Evolutionary conservation across 1,140 invertebrate genomes (phyloP).

Genomic region (Trissolcus basalis): DNA sequence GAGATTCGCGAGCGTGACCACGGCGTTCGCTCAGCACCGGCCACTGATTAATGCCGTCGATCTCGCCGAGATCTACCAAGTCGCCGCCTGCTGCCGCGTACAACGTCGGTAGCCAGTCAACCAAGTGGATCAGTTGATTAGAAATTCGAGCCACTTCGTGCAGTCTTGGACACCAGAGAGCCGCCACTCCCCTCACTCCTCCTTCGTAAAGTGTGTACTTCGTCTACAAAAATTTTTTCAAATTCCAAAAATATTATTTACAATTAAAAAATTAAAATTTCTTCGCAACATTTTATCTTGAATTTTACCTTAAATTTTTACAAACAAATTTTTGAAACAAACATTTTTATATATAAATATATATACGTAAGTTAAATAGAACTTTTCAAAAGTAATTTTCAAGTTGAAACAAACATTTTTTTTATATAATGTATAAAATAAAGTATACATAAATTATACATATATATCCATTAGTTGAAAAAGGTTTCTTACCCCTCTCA

Average conservation of each 20-base stretch:
- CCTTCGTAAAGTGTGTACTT: conserved; percentile 85
- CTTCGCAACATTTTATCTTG: too few relatives aligned
- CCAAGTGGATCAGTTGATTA: conserved; percentile 80
- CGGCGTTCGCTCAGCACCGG: conserved; percentile 67
- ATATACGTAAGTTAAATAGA: too few relatives aligned
- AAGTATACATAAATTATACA: too few relatives aligned
- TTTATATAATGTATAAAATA: too few relatives aligned
- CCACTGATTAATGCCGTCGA: conserved; percentile 82
- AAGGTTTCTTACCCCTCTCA: conserved; percentile 78
- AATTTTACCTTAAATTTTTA: too few relatives aligned
- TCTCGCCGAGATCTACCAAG: conserved; percentile 67
- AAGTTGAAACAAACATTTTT: too few relatives aligned
- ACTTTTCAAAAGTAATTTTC: too few relatives aligned
- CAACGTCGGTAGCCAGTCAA: conserved; percentile 85
- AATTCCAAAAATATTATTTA: background rate
- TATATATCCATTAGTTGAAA: background rate
- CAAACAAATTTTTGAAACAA: too few relatives aligned
- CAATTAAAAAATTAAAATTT: too few relatives aligned
- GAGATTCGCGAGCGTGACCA: conserved; percentile 62
- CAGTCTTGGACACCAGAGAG: conserved; percentile 81
- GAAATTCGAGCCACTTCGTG: conserved; percentile 73
- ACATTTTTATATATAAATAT: too few relatives aligned
- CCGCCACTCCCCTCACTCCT: conserved; percentile 80
- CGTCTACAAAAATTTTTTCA: conserved; percentile 69
- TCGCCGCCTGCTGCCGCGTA: conserved; percentile 78